phyloP scores from a whole-genome alignment of 2,113 vertebrate genomes.

The Hypanus sabinus region DNA sequence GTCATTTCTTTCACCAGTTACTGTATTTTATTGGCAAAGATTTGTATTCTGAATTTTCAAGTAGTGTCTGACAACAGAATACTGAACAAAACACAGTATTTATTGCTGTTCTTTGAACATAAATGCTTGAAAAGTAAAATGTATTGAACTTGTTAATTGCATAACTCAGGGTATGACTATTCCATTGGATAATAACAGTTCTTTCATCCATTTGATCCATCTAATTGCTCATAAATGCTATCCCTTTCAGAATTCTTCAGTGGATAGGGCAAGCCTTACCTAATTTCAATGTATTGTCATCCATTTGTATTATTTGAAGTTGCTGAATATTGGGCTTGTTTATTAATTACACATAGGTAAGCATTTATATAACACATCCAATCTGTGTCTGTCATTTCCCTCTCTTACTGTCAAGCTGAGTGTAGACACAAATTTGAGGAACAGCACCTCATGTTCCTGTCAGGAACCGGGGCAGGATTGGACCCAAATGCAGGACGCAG shows the following conservation, averaged over 20 bases:
- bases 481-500: too few species aligned
- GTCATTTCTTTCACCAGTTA: neutral
- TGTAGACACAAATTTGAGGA: too few species aligned
- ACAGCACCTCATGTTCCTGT: too few species aligned
- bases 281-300: neutral
- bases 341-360: neutral
- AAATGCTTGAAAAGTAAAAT: neutral
- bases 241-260: neutral
- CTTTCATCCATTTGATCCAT: neutral
- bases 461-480: too few species aligned
- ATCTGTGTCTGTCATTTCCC: too few species aligned
- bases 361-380: neutral
- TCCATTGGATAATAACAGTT: neutral
- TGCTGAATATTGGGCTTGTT: neutral
- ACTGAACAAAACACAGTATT: neutral
- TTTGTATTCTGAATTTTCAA: slow-evolving; percentile 11
- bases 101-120: neutral
- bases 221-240: neutral
- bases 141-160: neutral
- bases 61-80: neutral
- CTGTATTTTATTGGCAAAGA: neutral
- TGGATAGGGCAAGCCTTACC: neutral
- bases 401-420: too few species aligned
- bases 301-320: neutral
- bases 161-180: neutral